phyloP scores from a whole-genome alignment of 2,888 invertebrate species.

The Cephus runcator region DNA sequence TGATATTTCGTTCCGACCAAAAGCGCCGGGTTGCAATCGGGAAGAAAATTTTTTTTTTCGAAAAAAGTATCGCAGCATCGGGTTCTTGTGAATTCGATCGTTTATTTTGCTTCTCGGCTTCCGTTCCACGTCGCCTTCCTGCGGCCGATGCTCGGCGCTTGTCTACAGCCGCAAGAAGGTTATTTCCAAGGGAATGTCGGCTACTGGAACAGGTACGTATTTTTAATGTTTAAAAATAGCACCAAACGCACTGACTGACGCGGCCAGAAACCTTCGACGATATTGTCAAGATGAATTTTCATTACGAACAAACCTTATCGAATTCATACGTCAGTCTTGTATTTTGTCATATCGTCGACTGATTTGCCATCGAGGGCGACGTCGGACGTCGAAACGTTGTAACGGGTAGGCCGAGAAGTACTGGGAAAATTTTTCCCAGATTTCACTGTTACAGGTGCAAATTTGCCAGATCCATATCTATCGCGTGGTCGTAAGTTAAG shows the following conservation, averaged over 20 bases:
- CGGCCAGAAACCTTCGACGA: background rate
- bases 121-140: background rate
- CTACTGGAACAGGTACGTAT: slow-evolving; percentile 33
- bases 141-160: background rate
- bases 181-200: slow-evolving; percentile 12
- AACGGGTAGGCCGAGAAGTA: background rate
- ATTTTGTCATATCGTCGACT: background rate
- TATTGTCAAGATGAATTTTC: background rate
- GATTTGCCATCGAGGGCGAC: background rate
- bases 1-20: background rate
- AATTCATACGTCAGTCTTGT: background rate
- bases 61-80: background rate
- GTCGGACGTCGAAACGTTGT: background rate
- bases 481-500: background rate
- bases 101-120: background rate
- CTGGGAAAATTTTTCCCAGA: background rate
- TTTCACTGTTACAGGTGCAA: background rate
- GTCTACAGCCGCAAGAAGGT: background rate
- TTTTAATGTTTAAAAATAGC: background rate
- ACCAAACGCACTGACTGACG: background rate
- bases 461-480: background rate
- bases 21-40: background rate
- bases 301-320: background rate
- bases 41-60: background rate
- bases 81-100: background rate